Base-by-base conservation (phyloP, 2,113 vertebrate species). In the Amblyopsis rosae region DNA sequence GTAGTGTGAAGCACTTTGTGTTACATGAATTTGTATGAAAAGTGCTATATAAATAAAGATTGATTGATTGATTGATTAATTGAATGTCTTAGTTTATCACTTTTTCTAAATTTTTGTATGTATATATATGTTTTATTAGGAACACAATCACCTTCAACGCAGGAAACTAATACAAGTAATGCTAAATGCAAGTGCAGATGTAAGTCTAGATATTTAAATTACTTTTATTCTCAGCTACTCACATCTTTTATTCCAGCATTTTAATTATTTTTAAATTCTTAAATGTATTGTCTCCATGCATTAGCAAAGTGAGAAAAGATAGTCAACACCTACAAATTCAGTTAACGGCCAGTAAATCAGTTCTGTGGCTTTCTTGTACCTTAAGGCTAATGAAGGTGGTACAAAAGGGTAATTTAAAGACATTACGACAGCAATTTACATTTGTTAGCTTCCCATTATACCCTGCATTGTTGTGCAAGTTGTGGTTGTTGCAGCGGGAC, bases 401-500 rank as follows among this genome's bases (percentile, higher is more conserved):
- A 67, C 75, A 68, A 26, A 26, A 75, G 48, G 67, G 72, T 59
- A 33, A 59, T 70, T 68, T 6, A 57, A 13, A 65, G 51, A 81
- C 50, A 75, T 80, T 83, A 67, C 11, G 19, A 72, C 60, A 76
- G 68, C 75, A 61, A 84, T 86, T 81, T 79, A 4, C 79, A 84
- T 82, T 55, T 84, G 68, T 82, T 78, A 86, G 77, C 62, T 50
- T 48, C 33, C 64, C 56, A 62, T 88, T 76, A 75, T 76, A 53
- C 68, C 17, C 58, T 70, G 76, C 59, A 58, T 89, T 90, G 86
- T 89, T 67, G 67, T 83, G 68, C 9, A 82, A 79, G 19, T 65
- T 78, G 50, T 70, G 67, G 35, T 80, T 79, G 80, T 70, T 76
- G 65, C 46, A 19, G 71, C 48, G 49, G 53, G 51, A 86, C 68